These are phyloP conservation scores for Nomada flava DNA, from an alignment of 2,888 invertebrate genomes.

Conservation along the genomic window DNA sequence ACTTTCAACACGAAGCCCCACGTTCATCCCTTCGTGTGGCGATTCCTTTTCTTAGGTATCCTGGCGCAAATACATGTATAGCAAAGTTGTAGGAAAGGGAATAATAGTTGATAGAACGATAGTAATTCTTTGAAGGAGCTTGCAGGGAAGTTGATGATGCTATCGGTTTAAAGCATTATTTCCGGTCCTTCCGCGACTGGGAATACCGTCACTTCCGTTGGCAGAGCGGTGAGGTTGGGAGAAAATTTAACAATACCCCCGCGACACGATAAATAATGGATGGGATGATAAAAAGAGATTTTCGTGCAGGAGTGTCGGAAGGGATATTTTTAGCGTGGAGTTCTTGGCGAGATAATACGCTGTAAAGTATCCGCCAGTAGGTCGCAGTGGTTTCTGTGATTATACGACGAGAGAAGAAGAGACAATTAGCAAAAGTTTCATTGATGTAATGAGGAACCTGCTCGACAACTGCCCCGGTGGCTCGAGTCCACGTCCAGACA, in stretches of 20 bases:
- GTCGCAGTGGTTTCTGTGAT: not conserved
- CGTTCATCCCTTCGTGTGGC: not conserved
- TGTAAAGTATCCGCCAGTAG: not conserved
- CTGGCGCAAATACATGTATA: no score
- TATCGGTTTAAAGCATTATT: slow-evolving; percentile 58
- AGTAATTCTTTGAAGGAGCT: slow-evolving; percentile 13
- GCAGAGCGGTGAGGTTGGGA: not conserved
- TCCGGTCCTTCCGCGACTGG: slow-evolving; percentile 26
- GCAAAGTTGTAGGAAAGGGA: not conserved
- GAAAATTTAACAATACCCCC: slow-evolving; percentile 19
- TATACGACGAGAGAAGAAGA: not conserved
- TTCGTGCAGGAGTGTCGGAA: not conserved
- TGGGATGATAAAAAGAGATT: not conserved
- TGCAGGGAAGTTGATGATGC: slow-evolving; percentile 30
- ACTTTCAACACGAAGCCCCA: not conserved
- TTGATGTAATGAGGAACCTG: not conserved
- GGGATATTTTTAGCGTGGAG: not conserved
- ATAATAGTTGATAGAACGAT: not conserved
- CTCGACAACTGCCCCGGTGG: no score
- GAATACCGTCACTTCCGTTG: slow-evolving; percentile 19
- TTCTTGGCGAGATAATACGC: not conserved
- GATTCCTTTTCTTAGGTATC: not conserved
- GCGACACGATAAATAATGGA: slow-evolving; percentile 21
- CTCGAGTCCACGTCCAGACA: not conserved
- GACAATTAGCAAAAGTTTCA: not conserved